Base-by-base conservation (phyloP, 2,797 vertebrate genomes). In the Macrochelys suwanniensis region DNA sequence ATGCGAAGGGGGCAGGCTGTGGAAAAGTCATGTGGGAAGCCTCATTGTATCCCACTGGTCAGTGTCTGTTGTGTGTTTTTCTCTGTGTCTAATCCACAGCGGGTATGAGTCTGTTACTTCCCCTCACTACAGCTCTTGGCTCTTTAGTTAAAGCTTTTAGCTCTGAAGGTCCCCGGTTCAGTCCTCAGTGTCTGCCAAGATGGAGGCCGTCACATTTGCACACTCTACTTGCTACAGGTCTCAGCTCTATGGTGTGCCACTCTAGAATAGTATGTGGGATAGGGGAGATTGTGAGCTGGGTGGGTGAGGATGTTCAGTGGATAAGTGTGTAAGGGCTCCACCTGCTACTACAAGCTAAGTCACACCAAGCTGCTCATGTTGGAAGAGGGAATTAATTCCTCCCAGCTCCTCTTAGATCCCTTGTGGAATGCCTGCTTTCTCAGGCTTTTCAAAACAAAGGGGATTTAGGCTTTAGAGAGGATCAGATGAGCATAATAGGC, bases 1-100 rank as follows among this genome's bases (percentile, higher is more conserved):
- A n/a, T 68, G 37, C 5, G 4, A 45, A 93, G 42, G 13, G 17
- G 0, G 0, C 1, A 2, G 23, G 5, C 42, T 87, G 5, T n/a
- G 53, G 77, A 92, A 90, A 77, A 65, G 71, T 50, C 49, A 80
- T 1, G 0, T 19, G 10, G 21, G 28, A 76, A 56, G 6, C 7
- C 92, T 51, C 85, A 65, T 21, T 80, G 31, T 45, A 76, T 87
- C 2, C 3, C 3, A 2, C 2, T 61, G 1, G 54, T 81, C 45
- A 45, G 11, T 59, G 54, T 89, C 37, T 88, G 25, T 3, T 88
- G 23, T 54, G 33, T 65, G 33, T 65, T 65, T 12, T 12, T 11
- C 23, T 23, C 23, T 45, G 37, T 59, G 26, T 51, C 42, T 82
- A 54, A 79, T 26, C 71, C 7, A 4, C 50, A 80, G 74, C 49